Base-by-base conservation (phyloP, 2,797 vertebrate species). In the Sternotherus odoratus region DNA sequence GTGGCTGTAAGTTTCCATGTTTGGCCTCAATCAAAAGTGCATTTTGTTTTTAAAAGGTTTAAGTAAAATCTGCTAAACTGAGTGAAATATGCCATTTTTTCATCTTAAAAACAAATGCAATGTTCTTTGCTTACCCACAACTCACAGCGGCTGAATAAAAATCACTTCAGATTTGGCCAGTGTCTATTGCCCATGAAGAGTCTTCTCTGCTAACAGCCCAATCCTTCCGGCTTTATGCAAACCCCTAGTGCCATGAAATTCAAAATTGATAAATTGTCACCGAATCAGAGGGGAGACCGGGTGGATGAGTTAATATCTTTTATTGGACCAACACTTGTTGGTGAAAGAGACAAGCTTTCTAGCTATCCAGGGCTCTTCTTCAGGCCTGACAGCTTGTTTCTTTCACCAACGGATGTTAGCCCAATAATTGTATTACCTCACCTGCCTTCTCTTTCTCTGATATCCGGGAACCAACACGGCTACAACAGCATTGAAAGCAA, bases 201-300 rank as follows among this genome's bases (percentile, higher is more conserved):
- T 50, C 12, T 56, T 17, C 15, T 79, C 92, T 85, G 89, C 79
- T 81, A 87, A 87, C 60, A 54, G 77, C 66, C 94, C 66, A 79
- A 57, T 50, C 24, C 72, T 90, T 66, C 24, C 74, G 60, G 16
- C 60, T 33, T 66, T 36, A 39, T 28, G 88, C 48, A 94, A 91
- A 92, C 93, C 88, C 85, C 91, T 51, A 83, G 51, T 39, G 28
- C 82, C 7, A 1, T 4, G 79, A 95, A 94, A 94, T 72, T 93
- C 46, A 93, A 96, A 88, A 75, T 46, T 46, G 33, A 36, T n/a
- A 66, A 66, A 2, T 66, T 36, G 36, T 36, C 60, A 66, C 60
- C n/a, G 33, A 63, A 63, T n/a, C 60, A 63, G 16, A n/a, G 30
- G 33, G 33, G 8, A 66, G 60, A 66, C 16, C 60, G 19, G 15